Evolutionary conservation across 1,140 invertebrate genomes (phyloP), one percentile per base, ranked within the genome.

Genomic region (Bombus confusus): DNA sequence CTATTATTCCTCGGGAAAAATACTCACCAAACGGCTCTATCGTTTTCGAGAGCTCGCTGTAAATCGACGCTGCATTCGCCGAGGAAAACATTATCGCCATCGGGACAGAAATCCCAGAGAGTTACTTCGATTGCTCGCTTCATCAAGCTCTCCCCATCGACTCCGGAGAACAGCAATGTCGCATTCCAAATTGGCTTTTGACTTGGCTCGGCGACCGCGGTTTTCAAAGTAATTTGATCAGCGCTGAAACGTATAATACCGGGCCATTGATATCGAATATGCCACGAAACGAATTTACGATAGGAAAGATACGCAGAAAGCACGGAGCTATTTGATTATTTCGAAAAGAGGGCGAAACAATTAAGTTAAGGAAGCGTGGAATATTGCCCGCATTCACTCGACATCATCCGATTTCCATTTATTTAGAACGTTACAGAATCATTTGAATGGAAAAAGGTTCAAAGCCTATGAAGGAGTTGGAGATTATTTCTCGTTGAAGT

Each of bases 131-230:
- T 96, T 28, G 97, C 96, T 82, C 97, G 96, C 72, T 98, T 97
- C 93, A 98, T 97, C 47, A 98, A 94, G 89, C 97, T 96, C 86
- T 98, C 98, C 3, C 97, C 97, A 52, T 96, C 96, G 31, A 98
- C 96, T 39, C 97, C 97, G 1, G 96, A 95, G 93, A 98, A 98
- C 78, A 97, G 97, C 34, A 98, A 95, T n/a, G 98, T 98, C 28
- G 98, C 98, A 92, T 98, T 98, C 98, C 98, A 98, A 72, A 98
- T 97, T 13, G 98, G 98, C 93, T 97, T 98, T 91, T 97, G 97
- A 3, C 97, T 97, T 18, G 97, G 97, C 81, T 97, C 97, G 3
- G 98, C 97, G 9, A 98, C 97, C 90, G 97, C 97, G 2, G 98
- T 98, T 92, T 98, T 97, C 77, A 97, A 95, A 28, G 97, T 96